phyloP scores from a whole-genome alignment of 2,113 vertebrate species.

The Hypanus sabinus region DNA sequence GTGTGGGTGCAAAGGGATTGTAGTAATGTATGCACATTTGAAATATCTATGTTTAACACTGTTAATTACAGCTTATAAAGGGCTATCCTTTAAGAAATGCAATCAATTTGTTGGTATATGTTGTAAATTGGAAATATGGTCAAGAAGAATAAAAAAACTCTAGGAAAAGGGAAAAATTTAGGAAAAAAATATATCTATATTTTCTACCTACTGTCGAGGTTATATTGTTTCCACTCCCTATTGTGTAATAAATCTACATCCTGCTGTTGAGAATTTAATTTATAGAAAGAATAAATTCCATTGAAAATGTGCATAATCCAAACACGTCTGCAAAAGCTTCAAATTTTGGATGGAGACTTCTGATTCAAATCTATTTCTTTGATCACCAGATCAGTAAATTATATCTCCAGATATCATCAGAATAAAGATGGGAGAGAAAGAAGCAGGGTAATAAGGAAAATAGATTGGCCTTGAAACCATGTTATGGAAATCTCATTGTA shows the following conservation, averaged over 20 bases:
- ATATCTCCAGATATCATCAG: neutral
- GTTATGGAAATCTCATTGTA: neutral
- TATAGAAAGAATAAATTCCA: neutral
- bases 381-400: neutral
- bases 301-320: constrained; percentile 5
- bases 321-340: constrained; percentile 6
- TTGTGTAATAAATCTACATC: neutral
- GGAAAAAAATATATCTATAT: neutral
- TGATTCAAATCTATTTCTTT: constrained; percentile 8
- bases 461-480: constrained; percentile 23
- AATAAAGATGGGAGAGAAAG: neutral
- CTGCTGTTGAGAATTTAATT: constrained; percentile 18
- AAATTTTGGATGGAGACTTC: neutral
- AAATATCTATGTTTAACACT: neutral
- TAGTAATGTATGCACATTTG: neutral
- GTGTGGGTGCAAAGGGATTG: neutral
- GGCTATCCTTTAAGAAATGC: neutral
- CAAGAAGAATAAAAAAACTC: neutral
- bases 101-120: neutral
- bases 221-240: neutral
- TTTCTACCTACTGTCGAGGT: neutral
- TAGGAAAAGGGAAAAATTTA: neutral
- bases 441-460: neutral
- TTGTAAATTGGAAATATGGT: neutral
- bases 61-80: neutral